Evolutionary conservation across 2,113 vertebrate genomes (phyloP).

Genomic region (Microtus richardsoni): DNA sequence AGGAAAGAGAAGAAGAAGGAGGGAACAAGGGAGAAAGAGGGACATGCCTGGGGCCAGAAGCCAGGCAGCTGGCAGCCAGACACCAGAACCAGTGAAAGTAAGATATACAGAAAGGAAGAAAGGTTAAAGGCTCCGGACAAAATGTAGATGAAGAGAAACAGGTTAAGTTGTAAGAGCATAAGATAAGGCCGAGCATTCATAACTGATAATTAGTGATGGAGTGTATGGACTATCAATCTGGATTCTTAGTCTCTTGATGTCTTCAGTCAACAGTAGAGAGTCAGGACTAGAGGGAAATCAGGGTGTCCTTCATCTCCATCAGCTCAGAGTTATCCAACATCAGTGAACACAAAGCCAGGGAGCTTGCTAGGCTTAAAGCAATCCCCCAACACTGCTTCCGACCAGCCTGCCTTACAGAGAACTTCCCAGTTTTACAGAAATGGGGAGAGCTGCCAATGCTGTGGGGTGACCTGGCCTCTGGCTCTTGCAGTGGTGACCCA

Average conservation of each 20-base stretch:
- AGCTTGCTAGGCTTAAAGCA: not conserved
- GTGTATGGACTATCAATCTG: not conserved
- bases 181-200: not conserved
- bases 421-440: not conserved
- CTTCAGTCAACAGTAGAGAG: not conserved
- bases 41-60: not conserved
- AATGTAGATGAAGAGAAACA: not conserved
- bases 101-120: not conserved
- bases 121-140: not conserved
- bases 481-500: not conserved
- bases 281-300: not conserved
- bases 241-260: not conserved
- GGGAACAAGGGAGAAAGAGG: not conserved
- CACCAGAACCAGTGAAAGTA: not conserved
- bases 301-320: not conserved
- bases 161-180: not conserved
- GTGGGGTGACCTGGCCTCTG: not conserved
- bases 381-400: not conserved
- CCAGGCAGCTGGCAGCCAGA: not conserved
- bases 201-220: not conserved
- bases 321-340: not conserved
- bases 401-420: not conserved
- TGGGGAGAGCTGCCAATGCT: not conserved
- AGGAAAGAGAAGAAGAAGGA: not conserved
- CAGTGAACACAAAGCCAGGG: not conserved